Evolutionary conservation across 2,888 invertebrate genomes (phyloP).

Genomic region (Dynastes maya): DNA sequence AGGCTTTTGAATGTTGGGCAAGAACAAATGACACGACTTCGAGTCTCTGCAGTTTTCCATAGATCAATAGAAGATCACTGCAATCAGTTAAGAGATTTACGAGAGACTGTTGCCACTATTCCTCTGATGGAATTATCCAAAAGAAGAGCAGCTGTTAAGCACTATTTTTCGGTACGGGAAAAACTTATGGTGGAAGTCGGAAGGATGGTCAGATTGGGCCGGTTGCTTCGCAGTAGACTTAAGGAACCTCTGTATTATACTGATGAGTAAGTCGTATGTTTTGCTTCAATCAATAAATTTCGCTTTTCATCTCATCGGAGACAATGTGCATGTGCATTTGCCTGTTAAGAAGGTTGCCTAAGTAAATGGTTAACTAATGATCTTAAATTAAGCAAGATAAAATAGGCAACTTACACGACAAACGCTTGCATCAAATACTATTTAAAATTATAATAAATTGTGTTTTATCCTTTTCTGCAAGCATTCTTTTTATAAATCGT

Average conservation of each 20-base stretch:
- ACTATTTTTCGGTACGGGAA: conserved; percentile 76
- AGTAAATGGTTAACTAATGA: no score
- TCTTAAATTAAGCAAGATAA: no score
- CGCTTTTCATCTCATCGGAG: background rate
- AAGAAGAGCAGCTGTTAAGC: conserved; percentile 71
- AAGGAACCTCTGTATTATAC: conserved; percentile 74
- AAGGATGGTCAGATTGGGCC: conserved; percentile 80
- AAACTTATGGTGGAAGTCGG: conserved; percentile 80
- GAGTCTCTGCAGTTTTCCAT: conserved; percentile 84
- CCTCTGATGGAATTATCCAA: conserved; percentile 69
- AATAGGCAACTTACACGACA: no score
- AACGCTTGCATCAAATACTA: no score
- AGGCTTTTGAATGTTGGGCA: conserved; percentile 80
- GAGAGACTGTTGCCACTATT: conserved; percentile 73
- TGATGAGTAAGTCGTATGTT: conserved; percentile 47
- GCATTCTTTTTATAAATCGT: no score
- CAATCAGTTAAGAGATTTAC: conserved; percentile 75
- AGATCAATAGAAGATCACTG: conserved; percentile 80
- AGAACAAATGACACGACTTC: conserved; percentile 83
- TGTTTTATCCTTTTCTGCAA: no score
- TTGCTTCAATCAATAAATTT: background rate
- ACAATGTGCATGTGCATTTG: no score
- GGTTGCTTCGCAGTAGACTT: conserved; percentile 77
- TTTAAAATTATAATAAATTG: no score
- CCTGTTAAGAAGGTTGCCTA: no score